Conservation (phyloP, 1,140 invertebrate genomes). For the Frieseomelitta varia region DNA sequence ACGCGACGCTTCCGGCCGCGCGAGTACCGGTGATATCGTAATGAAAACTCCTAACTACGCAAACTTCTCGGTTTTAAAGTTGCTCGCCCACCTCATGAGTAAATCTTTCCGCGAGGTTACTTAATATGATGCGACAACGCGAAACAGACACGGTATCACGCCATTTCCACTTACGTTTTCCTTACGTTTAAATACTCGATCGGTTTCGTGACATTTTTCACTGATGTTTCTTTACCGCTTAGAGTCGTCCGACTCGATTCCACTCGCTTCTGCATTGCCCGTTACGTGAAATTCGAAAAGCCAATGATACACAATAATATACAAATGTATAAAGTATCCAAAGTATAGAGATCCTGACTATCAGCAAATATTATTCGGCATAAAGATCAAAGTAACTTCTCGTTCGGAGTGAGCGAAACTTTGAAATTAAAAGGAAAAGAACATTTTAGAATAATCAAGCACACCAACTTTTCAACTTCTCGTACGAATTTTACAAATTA, state of each 20-base stretch:
- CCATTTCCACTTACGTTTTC: background rate
- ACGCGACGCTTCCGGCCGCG: constrained; percentile 20
- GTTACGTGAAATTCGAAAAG: too few species aligned
- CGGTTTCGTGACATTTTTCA: background rate
- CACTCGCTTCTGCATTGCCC: too few species aligned
- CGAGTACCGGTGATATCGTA: constrained; percentile 38
- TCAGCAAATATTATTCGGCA: too few species aligned
- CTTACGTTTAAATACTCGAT: background rate
- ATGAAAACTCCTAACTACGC: constrained; percentile 45
- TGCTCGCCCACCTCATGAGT: constrained; percentile 1
- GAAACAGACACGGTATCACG: background rate
- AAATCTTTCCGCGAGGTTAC: constrained; percentile 36
- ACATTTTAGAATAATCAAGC: background rate
- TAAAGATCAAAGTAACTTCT: too few species aligned
- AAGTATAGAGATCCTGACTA: too few species aligned
- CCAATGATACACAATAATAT: too few species aligned
- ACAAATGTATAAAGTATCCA: too few species aligned
- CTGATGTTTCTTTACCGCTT: background rate
- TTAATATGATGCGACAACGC: constrained; percentile 30
- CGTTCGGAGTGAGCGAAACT: too few species aligned
- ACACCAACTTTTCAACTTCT: background rate
- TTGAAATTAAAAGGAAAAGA: too few species aligned
- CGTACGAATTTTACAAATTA: background rate
- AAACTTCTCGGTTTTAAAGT: constrained; percentile 41
- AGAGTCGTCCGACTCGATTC: background rate